A percentile compares a stretch with the other conserved stretches of the same genome.
Evolutionary conservation across 2,113 vertebrate genomes (phyloP).

Genomic region (Oncorhynchus keta): DNA sequence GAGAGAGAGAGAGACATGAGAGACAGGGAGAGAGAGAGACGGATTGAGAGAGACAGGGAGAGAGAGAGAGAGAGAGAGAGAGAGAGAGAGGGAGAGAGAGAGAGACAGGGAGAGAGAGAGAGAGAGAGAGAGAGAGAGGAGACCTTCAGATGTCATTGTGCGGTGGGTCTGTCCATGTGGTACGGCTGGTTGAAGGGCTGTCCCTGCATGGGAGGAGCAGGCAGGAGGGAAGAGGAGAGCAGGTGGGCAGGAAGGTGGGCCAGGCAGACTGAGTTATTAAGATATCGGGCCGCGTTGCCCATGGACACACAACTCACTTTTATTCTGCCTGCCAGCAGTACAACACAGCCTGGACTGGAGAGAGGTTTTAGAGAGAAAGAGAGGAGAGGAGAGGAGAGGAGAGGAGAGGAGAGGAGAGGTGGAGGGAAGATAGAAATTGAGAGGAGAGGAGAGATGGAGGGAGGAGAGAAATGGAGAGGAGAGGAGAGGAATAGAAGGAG

Average conservation of each 20-base stretch:
- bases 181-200: neutral
- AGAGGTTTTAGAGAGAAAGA: constrained; percentile 22
- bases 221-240: neutral
- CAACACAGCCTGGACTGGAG: constrained; percentile 58
- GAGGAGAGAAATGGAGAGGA: too few relatives aligned
- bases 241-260: neutral
- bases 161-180: neutral
- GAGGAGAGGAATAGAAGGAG: too few relatives aligned
- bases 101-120: neutral
- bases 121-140: neutral
- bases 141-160: constrained; percentile 8
- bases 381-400: too few relatives aligned
- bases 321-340: constrained; percentile 69
- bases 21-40: neutral
- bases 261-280: neutral
- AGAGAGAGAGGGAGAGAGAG: constrained; percentile 7
- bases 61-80: neutral
- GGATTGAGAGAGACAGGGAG: neutral
- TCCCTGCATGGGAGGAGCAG: neutral
- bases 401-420: too few relatives aligned
- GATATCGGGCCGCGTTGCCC: neutral
- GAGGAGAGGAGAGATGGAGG: too few relatives aligned
- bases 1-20: too few relatives aligned
- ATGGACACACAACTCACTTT: constrained; percentile 69
- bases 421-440: too few relatives aligned